These are phyloP conservation scores for Galendromus occidentalis DNA, from an alignment of 1,140 invertebrate species.

Conservation along the genomic window DNA sequence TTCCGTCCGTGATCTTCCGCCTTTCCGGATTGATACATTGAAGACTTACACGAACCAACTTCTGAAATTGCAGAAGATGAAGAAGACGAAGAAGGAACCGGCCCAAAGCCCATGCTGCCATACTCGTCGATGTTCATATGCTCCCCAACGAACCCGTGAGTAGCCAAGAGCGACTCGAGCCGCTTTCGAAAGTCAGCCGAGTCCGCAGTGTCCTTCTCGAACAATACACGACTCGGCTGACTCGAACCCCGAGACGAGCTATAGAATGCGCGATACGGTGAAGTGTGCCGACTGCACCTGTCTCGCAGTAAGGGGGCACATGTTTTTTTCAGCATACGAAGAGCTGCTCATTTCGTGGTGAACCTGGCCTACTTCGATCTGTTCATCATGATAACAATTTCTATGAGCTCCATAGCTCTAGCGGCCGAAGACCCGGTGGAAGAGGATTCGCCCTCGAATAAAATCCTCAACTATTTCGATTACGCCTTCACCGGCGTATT, in stretches of 20 bases:
- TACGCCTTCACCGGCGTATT: conserved; percentile 99
- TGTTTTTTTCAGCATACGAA: conserved; percentile 61
- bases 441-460: conserved; percentile 58
- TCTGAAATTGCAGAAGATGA: conserved; percentile 14
- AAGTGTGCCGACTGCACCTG: no score
- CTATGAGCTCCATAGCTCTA: conserved; percentile 88
- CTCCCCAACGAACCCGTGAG: conserved; percentile 93
- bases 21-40: no score
- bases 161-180: no score
- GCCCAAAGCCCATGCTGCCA: conserved; percentile 97
- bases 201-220: no score
- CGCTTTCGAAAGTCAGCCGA: no score
- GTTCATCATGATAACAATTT: conserved; percentile 98
- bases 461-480: conserved; percentile 91
- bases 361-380: conserved; percentile 97
- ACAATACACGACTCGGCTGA: no score
- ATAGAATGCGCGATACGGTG: no score
- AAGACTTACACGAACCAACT: neutral
- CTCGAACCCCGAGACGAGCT: no score
- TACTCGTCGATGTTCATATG: conserved; percentile 99
- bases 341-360: conserved; percentile 87
- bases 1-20: no score
- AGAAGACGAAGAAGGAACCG: conserved; percentile 53
- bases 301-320: no score
- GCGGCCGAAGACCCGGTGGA: conserved; percentile 96